Conservation (phyloP, 2,888 invertebrate genomes). For the Drosophila ustulata region DNA sequence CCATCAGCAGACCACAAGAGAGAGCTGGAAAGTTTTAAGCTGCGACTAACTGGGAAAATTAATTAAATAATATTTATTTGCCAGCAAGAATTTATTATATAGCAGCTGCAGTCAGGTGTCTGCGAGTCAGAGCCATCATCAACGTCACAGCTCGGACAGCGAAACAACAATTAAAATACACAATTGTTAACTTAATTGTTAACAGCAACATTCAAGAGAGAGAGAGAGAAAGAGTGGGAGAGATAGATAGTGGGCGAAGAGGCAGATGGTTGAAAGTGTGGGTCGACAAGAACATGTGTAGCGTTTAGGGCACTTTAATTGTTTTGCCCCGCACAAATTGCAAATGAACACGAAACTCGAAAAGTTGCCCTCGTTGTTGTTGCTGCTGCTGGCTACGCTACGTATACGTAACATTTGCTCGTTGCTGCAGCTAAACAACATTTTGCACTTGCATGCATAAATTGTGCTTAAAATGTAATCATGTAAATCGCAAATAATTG, state of each 20-base stretch:
- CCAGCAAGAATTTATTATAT: constrained; percentile 61
- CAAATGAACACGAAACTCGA: constrained; percentile 77
- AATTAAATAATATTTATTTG: constrained; percentile 76
- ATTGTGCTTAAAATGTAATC: constrained; percentile 75
- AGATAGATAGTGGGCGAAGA: neutral
- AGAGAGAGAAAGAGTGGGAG: neutral
- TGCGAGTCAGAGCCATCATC: constrained; percentile 7
- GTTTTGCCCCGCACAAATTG: constrained; percentile 73
- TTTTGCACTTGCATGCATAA: constrained; percentile 69
- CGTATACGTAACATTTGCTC: constrained; percentile 65
- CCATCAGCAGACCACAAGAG: constrained; percentile 41
- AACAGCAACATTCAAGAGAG: constrained; percentile 43
- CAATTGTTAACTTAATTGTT: constrained; percentile 78
- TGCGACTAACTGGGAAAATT: constrained; percentile 48
- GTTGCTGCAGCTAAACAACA: constrained; percentile 51
- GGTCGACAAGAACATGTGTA: constrained; percentile 44
- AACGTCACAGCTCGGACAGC: constrained; percentile 9
- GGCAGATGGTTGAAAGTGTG: neutral
- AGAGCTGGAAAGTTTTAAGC: constrained; percentile 33
- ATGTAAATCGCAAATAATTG: constrained; percentile 72
- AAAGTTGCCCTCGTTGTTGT: constrained; percentile 57
- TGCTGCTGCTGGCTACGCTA: constrained; percentile 38
- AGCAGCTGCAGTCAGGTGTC: constrained; percentile 12
- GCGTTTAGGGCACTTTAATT: constrained; percentile 70
- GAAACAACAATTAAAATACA: constrained; percentile 56